Evolutionary conservation across 2,888 invertebrate genomes (phyloP).

Genomic region (Drosophila nr. perissopoda): DNA sequence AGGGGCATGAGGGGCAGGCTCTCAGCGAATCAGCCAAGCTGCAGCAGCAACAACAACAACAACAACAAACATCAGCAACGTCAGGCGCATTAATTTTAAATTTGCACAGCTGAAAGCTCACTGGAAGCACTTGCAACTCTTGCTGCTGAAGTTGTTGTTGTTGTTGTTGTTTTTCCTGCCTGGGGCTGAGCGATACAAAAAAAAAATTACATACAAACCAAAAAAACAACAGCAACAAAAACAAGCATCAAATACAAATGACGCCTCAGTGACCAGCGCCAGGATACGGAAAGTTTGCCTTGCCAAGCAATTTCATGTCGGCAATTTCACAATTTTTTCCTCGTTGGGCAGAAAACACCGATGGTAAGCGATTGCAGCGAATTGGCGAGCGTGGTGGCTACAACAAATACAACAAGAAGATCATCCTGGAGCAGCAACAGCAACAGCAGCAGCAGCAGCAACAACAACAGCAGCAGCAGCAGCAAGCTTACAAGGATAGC

Average conservation of each 20-base stretch:
- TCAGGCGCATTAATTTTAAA: conserved; percentile 71
- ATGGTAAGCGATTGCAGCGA: conserved; percentile 87
- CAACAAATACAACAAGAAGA: conserved; percentile 87
- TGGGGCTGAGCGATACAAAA: conserved; percentile 20
- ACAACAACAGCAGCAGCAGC: conserved; percentile 70
- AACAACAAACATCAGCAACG: conserved; percentile 15
- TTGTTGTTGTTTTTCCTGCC: conserved; percentile 10
- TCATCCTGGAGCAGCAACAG: conserved; percentile 85
- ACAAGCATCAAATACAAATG: conserved; percentile 59
- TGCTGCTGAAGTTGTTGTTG: conserved; percentile 15
- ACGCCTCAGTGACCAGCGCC: conserved; percentile 50
- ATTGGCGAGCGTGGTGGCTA: conserved; percentile 87
- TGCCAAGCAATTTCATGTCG: conserved; percentile 62
- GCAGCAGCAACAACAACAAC: conserved; percentile 35
- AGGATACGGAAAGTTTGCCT: conserved; percentile 56
- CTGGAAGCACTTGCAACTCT: conserved; percentile 43
- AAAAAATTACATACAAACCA: conserved; percentile 4
- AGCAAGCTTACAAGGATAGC: conserved; percentile 82
- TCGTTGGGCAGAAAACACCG: conserved; percentile 84
- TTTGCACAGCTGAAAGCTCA: conserved; percentile 68
- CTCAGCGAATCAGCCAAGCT: conserved; percentile 50
- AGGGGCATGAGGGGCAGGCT: conserved; percentile 18
- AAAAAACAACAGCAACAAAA: conserved; percentile 15
- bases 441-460: conserved; percentile 77
- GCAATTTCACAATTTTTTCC: conserved; percentile 52